Base-by-base conservation (phyloP, 2,113 vertebrate genomes). In the Anolis carolinensis region DNA sequence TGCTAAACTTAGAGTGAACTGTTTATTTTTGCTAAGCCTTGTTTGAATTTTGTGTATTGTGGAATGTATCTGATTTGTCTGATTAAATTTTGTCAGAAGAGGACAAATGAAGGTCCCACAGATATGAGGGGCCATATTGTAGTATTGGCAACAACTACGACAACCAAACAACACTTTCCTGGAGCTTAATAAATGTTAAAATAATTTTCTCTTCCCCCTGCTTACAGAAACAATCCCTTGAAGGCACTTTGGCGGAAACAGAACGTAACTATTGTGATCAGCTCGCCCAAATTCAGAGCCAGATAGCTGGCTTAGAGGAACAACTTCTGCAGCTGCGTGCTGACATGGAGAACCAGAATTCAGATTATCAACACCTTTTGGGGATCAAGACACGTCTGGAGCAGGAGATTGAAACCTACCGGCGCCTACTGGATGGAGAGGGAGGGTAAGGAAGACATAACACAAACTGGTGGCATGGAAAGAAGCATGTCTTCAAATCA, bases 221-320 rank as follows among this genome's bases (percentile, higher is more conserved):
- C 27, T 48, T 65, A 36, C 68, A 98, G 98, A 98, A 98, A 97
- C 84, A 86, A 2, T 93, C 97, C 55, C 91, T 98, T 91, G 97
- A 98, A 91, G 89, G 79, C 1, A 96, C 96, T 3, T 90, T 98
- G 52, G 93, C 90, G 2, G 97, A 98, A 55, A 97, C 96, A 7
- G 95, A 98, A 82, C 39, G 2, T 0, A 92, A 94, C 21, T 98
- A 96, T n/a, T 44, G 93, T n/a, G 86, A 91, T 87, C 93, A 94
- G 88, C 96, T 98, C 74, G 90, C 89, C 13, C 79, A 90, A 39
- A 91, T 97, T 4, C 97, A 98, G 89, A 4, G 5, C 13, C 87
- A 94, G 73, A 96, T 98, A 82, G 87, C 94, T 4, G 23, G 25
- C 32, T 34, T 98, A 83, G 98, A 98, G 88, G 92, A 91, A 4